These are phyloP conservation scores for Heliopora coerulea DNA, from an alignment of 92 coral and sea anemone species.

Conservation along the genomic window DNA sequence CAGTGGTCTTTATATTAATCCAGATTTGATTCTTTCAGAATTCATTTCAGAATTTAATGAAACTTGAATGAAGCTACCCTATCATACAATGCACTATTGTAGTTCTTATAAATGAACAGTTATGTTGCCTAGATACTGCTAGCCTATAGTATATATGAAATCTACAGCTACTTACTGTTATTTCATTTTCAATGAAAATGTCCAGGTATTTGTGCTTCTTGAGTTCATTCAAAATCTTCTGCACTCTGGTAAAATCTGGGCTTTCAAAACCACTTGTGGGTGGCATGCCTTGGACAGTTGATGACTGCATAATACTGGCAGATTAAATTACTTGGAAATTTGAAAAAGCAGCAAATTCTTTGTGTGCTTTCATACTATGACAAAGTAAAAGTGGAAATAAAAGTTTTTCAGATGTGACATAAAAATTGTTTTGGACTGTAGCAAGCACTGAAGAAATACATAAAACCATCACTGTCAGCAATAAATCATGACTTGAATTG, in stretches of 20 bases:
- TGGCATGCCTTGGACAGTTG: not conserved
- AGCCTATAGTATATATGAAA: not conserved
- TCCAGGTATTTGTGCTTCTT: not conserved
- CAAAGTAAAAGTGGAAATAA: not conserved
- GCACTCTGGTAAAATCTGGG: not conserved
- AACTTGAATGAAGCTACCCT: too few relatives aligned
- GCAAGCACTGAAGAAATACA: too few relatives aligned
- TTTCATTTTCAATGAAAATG: constrained; percentile 14
- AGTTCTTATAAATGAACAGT: too few relatives aligned
- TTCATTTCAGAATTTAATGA: too few relatives aligned
- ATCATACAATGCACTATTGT: too few relatives aligned
- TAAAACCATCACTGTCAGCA: too few relatives aligned
- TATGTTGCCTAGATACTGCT: too few relatives aligned
- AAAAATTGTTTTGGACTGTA: too few relatives aligned
- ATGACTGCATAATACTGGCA: not conserved
- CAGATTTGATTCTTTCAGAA: too few relatives aligned
- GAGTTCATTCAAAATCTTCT: not conserved
- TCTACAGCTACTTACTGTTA: not conserved
- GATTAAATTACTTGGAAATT: not conserved
- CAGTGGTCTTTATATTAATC: too few relatives aligned
- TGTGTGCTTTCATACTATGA: not conserved
- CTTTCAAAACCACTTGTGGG: not conserved
- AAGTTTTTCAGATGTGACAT: not conserved
- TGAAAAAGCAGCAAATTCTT: not conserved
- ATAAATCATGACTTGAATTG: too few relatives aligned